These are phyloP conservation scores for Sebastes trivittatus DNA, from an alignment of 2,797 vertebrate genomes.

Conservation along the genomic window DNA sequence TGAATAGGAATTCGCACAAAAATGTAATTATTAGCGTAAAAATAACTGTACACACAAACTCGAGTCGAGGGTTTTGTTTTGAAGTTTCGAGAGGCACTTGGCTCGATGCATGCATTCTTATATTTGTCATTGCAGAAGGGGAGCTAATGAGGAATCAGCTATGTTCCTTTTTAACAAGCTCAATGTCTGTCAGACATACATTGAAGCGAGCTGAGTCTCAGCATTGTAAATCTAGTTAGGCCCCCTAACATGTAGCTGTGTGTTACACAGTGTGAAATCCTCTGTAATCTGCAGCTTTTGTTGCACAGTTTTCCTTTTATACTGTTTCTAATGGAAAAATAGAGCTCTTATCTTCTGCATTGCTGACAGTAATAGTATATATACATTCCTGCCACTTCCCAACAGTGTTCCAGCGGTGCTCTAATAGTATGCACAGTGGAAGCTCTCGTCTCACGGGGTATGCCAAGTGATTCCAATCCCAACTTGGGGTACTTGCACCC, in stretches of 20 bases:
- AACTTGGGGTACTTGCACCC: neutral
- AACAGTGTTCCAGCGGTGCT: conserved; percentile 9
- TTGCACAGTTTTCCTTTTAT: conserved; percentile 27
- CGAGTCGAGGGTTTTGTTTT: conserved; percentile 7
- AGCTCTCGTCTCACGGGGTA: neutral
- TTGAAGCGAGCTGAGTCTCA: conserved; percentile 20
- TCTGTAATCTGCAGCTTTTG: conserved; percentile 67
- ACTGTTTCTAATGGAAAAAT: conserved; percentile 45
- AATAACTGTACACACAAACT: neutral
- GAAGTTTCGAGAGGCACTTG: conserved; percentile 13
- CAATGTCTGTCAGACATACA: conserved; percentile 33
- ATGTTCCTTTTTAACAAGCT: conserved; percentile 26
- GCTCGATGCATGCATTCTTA: neutral
- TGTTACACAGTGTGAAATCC: conserved; percentile 59
- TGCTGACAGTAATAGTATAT: conserved; percentile 6
- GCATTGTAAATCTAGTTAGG: conserved; percentile 45
- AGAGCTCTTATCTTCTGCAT: conserved; percentile 29
- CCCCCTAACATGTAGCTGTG: conserved; percentile 39
- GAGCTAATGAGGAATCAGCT: conserved; percentile 18
- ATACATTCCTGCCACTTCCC: conserved; percentile 4
- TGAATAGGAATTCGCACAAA: conserved; percentile 7
- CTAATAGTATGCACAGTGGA: neutral
- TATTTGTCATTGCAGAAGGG: neutral
- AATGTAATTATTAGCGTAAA: conserved; percentile 33
- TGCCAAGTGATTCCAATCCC: neutral